Conservation (phyloP, 2,888 invertebrate species). For the Drosophila suboccidentalis region DNA sequence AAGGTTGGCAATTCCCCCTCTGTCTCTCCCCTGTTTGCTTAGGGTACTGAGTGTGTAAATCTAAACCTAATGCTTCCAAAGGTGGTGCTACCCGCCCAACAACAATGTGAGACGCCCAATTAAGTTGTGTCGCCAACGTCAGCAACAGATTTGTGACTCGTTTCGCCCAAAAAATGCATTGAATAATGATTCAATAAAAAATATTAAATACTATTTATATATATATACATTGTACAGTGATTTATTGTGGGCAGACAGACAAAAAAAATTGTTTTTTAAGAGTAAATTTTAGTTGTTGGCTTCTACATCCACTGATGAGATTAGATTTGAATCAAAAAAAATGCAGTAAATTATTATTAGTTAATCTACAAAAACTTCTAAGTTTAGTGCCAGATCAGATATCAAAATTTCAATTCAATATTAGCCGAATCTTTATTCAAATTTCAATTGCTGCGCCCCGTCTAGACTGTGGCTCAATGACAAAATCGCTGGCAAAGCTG, state of each 20-base stretch:
- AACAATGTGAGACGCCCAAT: constrained; percentile 52
- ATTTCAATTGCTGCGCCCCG: constrained; percentile 43
- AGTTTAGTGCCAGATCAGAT: constrained; percentile 6
- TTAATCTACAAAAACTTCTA: neutral
- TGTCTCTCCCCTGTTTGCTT: neutral
- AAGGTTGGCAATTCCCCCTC: neutral
- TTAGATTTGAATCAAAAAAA: neutral
- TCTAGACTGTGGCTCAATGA: constrained; percentile 48
- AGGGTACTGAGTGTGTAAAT: neutral
- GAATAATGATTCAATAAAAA: constrained; percentile 12
- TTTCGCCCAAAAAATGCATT: constrained; percentile 53
- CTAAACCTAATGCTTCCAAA: constrained; percentile 16
- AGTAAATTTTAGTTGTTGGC: constrained; percentile 1
- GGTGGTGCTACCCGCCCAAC: constrained; percentile 43
- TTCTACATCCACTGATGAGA: constrained; percentile 10
- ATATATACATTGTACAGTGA: constrained; percentile 21
- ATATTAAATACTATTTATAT: constrained; percentile 2
- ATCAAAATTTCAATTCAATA: constrained; percentile 13
- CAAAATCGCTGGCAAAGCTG: constrained; percentile 25
- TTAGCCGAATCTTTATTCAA: neutral
- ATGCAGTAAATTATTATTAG: too few relatives aligned
- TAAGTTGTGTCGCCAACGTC: constrained; percentile 57
- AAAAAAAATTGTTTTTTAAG: neutral
- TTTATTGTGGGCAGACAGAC: constrained; percentile 50
- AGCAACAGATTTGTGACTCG: constrained; percentile 13